These are phyloP conservation scores for Aleiodes testaceus DNA, from an alignment of 2,888 invertebrate genomes.

Conservation along the genomic window DNA sequence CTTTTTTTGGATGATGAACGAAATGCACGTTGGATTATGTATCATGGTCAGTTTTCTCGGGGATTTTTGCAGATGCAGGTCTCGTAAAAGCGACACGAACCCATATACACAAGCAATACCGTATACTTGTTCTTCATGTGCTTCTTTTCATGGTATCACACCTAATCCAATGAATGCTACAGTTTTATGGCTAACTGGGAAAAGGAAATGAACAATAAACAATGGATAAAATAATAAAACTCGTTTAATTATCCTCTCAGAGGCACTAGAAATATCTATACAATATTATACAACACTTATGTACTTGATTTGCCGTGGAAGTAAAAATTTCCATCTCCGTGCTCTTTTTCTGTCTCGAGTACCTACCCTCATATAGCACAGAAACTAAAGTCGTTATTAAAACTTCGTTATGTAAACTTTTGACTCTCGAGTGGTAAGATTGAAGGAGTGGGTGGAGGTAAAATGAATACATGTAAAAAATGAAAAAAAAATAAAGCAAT, in stretches of 20 bases:
- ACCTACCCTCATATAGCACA: slow-evolving; percentile 11
- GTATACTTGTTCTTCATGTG: too few relatives aligned
- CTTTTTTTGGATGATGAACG: neutral
- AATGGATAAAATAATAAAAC: slow-evolving; percentile 14
- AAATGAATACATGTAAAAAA: slow-evolving; percentile 7
- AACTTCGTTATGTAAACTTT: slow-evolving; percentile 33
- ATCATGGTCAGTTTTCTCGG: neutral
- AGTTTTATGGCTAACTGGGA: neutral
- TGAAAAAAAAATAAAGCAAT: slow-evolving; percentile 9
- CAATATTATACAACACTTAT: slow-evolving; percentile 10
- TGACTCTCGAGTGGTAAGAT: slow-evolving; percentile 17
- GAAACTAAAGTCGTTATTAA: slow-evolving; percentile 32
- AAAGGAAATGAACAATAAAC: neutral
- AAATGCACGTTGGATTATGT: slow-evolving; percentile 12
- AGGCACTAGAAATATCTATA: neutral
- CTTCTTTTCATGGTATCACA: too few relatives aligned
- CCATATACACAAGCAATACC: neutral
- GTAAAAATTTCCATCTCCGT: neutral
- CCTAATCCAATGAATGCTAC: too few relatives aligned
- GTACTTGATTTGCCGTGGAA: slow-evolving; percentile 2
- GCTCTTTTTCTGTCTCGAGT: slow-evolving; percentile 29
- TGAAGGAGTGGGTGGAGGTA: neutral
- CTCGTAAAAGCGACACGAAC: slow-evolving; percentile 6
- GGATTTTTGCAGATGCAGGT: slow-evolving; percentile 16
- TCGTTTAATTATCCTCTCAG: slow-evolving; percentile 10